phyloP scores from a whole-genome alignment of 2,888 invertebrate species.

The Thereva unica region DNA sequence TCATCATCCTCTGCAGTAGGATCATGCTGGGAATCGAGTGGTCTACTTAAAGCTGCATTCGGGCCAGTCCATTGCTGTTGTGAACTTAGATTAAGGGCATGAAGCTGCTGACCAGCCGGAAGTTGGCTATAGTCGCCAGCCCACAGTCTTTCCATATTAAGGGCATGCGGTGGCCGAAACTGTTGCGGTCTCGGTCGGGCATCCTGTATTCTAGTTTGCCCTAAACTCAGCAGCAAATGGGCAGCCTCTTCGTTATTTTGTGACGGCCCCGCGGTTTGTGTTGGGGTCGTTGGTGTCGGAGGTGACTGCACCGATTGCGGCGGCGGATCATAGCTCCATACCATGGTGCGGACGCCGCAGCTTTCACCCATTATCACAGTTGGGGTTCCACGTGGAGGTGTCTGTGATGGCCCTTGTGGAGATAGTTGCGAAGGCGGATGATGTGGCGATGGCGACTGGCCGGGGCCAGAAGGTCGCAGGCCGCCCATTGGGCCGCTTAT shows the following conservation, averaged over 20 bases:
- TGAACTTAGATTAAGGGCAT: slow-evolving; percentile 75
- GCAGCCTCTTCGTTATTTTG: slow-evolving; percentile 67
- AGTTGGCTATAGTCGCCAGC: slow-evolving; percentile 84
- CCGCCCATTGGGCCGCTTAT: slow-evolving; percentile 65
- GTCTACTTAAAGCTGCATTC: slow-evolving; percentile 51
- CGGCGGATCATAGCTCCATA: slow-evolving; percentile 65
- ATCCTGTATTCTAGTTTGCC: slow-evolving; percentile 66
- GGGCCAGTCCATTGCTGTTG: slow-evolving; percentile 60
- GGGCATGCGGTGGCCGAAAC: slow-evolving; percentile 65
- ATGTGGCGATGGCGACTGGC: slow-evolving; percentile 56
- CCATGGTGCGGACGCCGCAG: slow-evolving; percentile 79
- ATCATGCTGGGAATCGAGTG: slow-evolving; percentile 52
- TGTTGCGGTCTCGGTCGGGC: slow-evolving; percentile 56
- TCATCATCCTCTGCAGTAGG: slow-evolving; percentile 74
- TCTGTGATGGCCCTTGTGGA: slow-evolving; percentile 57
- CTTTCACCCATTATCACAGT: slow-evolving; percentile 93
- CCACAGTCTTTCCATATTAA: slow-evolving; percentile 92
- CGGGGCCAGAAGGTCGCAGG: slow-evolving; percentile 47
- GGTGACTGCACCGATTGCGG: slow-evolving; percentile 61
- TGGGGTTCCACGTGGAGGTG: slow-evolving; percentile 68
- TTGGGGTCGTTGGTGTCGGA: slow-evolving; percentile 55
- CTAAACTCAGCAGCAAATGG: slow-evolving; percentile 75
- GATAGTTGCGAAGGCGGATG: slow-evolving; percentile 55
- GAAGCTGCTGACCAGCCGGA: slow-evolving; percentile 78
- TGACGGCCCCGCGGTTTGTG: slow-evolving; percentile 57